phyloP scores from a whole-genome alignment of 2,797 vertebrate species.

The Sebastes trivittatus region DNA sequence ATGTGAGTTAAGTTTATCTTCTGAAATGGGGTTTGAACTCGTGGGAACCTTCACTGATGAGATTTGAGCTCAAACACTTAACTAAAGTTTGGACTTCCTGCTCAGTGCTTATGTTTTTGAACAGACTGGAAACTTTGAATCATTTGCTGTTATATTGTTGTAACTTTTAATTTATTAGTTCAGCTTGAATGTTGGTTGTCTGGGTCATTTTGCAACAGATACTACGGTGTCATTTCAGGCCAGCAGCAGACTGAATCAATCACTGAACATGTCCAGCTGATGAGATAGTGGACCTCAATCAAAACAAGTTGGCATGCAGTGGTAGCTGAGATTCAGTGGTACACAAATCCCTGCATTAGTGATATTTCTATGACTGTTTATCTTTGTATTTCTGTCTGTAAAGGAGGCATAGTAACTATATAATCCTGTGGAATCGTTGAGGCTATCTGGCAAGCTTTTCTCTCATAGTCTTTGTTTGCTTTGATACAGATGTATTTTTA shows the following conservation, averaged over 20 bases:
- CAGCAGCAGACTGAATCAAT: constrained; percentile 10
- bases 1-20: constrained; percentile 77
- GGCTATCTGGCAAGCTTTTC: constrained; percentile 26
- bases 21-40: neutral
- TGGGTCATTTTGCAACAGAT: neutral
- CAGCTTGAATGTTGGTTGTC: neutral
- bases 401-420: constrained; percentile 7
- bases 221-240: neutral
- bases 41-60: neutral
- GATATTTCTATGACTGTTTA: neutral
- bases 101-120: neutral
- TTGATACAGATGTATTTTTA: constrained; percentile 77
- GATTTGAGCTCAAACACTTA: neutral
- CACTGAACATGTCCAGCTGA: neutral
- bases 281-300: neutral
- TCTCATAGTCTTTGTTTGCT: constrained; percentile 50
- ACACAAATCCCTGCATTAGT: neutral
- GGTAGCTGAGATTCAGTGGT: neutral
- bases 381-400: neutral
- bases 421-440: constrained; percentile 37
- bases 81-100: neutral
- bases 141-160: neutral
- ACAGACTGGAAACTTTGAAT: neutral
- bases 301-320: neutral
- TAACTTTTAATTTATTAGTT: neutral